phyloP scores from a whole-genome alignment of 2,797 vertebrate genomes.

The Distichodus sexfasciatus region DNA sequence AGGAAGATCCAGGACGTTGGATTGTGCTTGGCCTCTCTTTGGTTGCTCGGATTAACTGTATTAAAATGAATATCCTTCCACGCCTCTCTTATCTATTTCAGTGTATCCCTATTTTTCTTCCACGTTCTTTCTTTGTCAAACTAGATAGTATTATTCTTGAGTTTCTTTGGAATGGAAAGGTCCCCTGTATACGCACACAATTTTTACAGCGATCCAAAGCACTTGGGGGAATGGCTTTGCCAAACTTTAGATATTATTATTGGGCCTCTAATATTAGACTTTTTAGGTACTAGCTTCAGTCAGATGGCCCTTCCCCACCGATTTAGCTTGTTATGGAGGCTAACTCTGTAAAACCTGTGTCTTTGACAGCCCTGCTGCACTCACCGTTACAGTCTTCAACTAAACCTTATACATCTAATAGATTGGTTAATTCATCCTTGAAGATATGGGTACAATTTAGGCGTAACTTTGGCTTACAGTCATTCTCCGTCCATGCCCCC shows the following conservation, averaged over 20 bases:
- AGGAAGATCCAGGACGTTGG: neutral
- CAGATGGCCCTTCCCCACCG: neutral
- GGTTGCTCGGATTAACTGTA: neutral
- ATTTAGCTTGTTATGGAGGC: neutral
- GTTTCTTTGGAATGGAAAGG: constrained; percentile 29
- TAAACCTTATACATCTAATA: constrained; percentile 1
- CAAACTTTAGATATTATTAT: neutral
- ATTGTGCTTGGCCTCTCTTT: neutral
- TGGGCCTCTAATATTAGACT: neutral
- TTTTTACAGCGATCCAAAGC: neutral
- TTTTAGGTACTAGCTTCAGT: constrained; percentile 3
- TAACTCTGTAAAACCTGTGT: neutral
- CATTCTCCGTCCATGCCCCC: neutral
- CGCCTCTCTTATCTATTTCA: neutral
- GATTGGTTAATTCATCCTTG: constrained; percentile 9
- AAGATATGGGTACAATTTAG: constrained; percentile 18
- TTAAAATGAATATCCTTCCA: neutral
- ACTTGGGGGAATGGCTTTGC: neutral
- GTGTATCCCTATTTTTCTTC: neutral
- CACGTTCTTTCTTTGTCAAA: neutral
- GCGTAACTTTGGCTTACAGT: neutral
- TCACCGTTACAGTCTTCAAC: neutral
- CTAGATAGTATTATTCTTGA: neutral
- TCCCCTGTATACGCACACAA: neutral
- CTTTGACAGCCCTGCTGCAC: neutral